Evolutionary conservation across 2,888 invertebrate genomes (phyloP), one percentile per base, ranked within the genome.

Genomic region (Scotopteryx bipunctaria): DNA sequence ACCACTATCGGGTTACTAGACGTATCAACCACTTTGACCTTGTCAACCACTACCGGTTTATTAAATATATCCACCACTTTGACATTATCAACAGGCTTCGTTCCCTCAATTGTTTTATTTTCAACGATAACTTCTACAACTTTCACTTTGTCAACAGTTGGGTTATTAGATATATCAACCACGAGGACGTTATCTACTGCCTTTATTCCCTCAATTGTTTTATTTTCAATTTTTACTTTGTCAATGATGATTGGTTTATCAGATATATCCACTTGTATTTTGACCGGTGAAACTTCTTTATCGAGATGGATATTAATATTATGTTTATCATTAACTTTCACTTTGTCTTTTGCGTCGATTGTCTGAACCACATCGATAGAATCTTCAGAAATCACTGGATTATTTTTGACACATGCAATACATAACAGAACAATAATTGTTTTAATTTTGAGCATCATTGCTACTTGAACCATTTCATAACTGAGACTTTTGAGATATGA

Each of bases 381-480:
- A 1, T 45, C 4, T n/a, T 23, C 16, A 16, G 19, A 8, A 13
- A 9, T 5, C 4, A 42, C 8, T 37, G 42, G 36, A 21, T 23
- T 37, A 23, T 21, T 49, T 31, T 9, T 29, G 5, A 42, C 36
- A 36, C 19, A 16, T n/a, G 8, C 13, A 9, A 49, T 21, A 23
- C 29, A 49, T 13, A 23, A 19, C 14, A 36, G 13, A 23, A 48
- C 15, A 16, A 31, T 31, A 42, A 43, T 21, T 1, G 17, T 9
- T 31, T 42, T 42, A 42, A 49, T 49, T 23, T 3, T 25, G 32
- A 11, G 9, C 23, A 23, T 8, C 2, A 23, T 4, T 25, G n/a
- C 9, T 2, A n/a, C n/a, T n/a, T n/a, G n/a, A n/a, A n/a, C n/a
- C n/a, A n/a, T n/a, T n/a, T n/a, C n/a, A n/a, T n/a, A n/a, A n/a